Base-by-base conservation (phyloP, 2,797 vertebrate species). In the Microtus obscurus region DNA sequence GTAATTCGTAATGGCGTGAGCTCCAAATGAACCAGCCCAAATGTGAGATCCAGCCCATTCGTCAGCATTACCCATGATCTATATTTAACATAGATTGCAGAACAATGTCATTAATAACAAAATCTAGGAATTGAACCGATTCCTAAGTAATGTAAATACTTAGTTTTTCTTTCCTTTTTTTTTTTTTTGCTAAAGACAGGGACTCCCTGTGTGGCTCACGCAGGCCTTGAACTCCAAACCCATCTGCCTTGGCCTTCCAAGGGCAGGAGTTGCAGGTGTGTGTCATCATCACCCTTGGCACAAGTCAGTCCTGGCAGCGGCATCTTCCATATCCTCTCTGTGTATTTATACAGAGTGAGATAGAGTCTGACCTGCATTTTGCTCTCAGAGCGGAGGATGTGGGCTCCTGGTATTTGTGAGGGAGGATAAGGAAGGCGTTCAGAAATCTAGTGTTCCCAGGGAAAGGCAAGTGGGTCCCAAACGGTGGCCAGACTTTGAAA, bases 1-100 rank as follows among this genome's bases (percentile, higher is more conserved):
- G 81, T 87, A 96, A 97, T 95, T 93, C 94, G 91, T 89, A 48
- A 78, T 81, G 71, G 37, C 91, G 69, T 85, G 48, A 87, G 67
- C 77, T 37, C 87, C 80, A 93, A 92, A 89, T 96, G 93, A 94
- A 85, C 45, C 71, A 96, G 91, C 87, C 82, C 86, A 90, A 93
- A 81, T 59, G 23, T 90, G 92, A 93, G 86, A 93, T 40, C 37
- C 85, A 95, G 3, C 65, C 25, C 76, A 87, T 93, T 95, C 65
- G 63, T 91, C 90, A 95, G 93, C 82, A 83, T 94, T n/a, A 19
- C 13, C 82, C 90, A 37, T 90, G 85, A 87, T 94, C 95, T 96
- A 93, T 94, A 90, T 95, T 94, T 96, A 97, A 92, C 79, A 34
- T 59, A 37, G 89, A 92, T 96, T 96, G 67, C 48, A 90, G 80